These are phyloP conservation scores for Bombyx huttoni DNA, from an alignment of 2,888 invertebrate genomes.

Conservation along the genomic window DNA sequence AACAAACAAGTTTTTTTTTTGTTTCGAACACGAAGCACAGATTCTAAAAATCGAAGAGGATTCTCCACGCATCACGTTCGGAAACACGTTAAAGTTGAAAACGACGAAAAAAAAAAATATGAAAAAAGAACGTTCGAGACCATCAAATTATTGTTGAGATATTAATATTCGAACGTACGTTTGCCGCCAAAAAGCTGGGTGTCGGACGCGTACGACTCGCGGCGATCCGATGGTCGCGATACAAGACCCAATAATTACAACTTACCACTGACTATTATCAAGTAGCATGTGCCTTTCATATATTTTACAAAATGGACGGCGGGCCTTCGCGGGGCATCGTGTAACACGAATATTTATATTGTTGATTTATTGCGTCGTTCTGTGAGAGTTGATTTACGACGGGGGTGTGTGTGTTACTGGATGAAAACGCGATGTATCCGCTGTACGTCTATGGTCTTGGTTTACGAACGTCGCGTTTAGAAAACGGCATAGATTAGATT, in stretches of 20 bases:
- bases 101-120: neutral
- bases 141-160: slow-evolving; percentile 1
- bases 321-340: slow-evolving; percentile 37
- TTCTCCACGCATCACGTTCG: neutral
- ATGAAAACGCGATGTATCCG: slow-evolving; percentile 1
- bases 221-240: slow-evolving; percentile 48
- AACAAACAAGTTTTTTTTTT: too few species aligned
- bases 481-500: neutral
- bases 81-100: neutral
- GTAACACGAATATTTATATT: slow-evolving; percentile 62
- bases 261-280: slow-evolving; percentile 65
- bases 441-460: neutral
- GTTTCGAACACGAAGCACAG: too few species aligned
- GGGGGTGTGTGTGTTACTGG: slow-evolving; percentile 19
- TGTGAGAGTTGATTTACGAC: slow-evolving; percentile 39
- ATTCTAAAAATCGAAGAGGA: too few species aligned
- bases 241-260: slow-evolving; percentile 56
- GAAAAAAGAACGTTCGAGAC: neutral
- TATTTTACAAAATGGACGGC: slow-evolving; percentile 67
- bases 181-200: slow-evolving; percentile 47
- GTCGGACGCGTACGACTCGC: slow-evolving; percentile 28
- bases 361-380: slow-evolving; percentile 56
- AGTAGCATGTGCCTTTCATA: slow-evolving; percentile 66
- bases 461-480: slow-evolving; percentile 1
- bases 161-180: slow-evolving; percentile 9